Conservation (phyloP, 2,888 invertebrate genomes). For the Dichetophora obliterata region DNA sequence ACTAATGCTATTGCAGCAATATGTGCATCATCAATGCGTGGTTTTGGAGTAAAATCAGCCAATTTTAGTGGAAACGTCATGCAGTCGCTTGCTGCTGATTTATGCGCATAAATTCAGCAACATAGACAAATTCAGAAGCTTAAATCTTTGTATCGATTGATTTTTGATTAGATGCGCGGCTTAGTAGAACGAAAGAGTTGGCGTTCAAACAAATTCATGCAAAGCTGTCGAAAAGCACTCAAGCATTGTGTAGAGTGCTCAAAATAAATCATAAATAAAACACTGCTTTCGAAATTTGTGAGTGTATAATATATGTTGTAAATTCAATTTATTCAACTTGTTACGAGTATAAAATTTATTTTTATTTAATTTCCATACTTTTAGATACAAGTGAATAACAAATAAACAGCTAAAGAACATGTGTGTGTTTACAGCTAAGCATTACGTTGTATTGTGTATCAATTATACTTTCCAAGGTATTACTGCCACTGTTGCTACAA, state of each 20-base stretch:
- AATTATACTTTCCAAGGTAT: not conserved
- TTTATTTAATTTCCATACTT: no score
- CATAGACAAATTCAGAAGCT: not conserved
- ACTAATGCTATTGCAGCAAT: not conserved
- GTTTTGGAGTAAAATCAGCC: constrained; percentile 6
- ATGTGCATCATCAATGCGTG: constrained; percentile 13
- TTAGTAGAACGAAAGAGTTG: no score
- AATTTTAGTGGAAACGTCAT: not conserved
- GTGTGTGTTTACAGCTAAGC: not conserved
- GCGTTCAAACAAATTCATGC: no score
- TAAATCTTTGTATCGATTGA: constrained; percentile 23
- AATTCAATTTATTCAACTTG: no score
- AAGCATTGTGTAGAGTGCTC: not conserved
- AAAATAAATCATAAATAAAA: no score
- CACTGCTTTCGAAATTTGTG: no score
- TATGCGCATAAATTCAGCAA: constrained; percentile 21
- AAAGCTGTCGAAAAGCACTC: constrained; percentile 2
- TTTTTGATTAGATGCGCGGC: constrained; percentile 32
- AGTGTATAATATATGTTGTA: no score
- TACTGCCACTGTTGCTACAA: not conserved
- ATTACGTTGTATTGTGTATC: not conserved
- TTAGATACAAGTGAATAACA: not conserved
- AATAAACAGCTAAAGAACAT: constrained; percentile 10
- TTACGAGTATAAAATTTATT: no score
- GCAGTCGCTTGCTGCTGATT: constrained; percentile 8